phyloP scores from a whole-genome alignment of 2,888 invertebrate genomes.

The Selenia dentaria region DNA sequence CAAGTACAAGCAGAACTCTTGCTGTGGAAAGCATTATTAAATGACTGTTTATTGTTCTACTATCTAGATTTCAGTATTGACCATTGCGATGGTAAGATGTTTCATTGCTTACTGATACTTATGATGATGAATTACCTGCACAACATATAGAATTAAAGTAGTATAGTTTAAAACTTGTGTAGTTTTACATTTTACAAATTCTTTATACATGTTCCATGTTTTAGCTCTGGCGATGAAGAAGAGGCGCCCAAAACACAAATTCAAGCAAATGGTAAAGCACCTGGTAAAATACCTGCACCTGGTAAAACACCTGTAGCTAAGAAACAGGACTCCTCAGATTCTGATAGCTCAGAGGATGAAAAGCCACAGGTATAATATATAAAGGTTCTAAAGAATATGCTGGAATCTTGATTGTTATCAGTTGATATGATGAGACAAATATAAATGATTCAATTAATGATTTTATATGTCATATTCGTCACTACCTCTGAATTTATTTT shows the following conservation, averaged over 20 bases:
- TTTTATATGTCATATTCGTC: slow-evolving; percentile 52
- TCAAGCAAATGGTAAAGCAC: slow-evolving; percentile 60
- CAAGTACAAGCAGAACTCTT: too few species aligned
- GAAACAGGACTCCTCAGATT: slow-evolving; percentile 66
- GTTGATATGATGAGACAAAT: slow-evolving; percentile 56
- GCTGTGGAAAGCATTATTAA: too few species aligned
- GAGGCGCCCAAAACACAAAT: slow-evolving; percentile 50
- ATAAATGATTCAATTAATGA: slow-evolving; percentile 43
- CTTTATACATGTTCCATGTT: not conserved
- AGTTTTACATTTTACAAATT: not conserved
- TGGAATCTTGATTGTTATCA: not conserved
- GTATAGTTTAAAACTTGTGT: too few species aligned
- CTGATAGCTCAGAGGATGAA: slow-evolving; percentile 71
- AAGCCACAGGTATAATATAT: slow-evolving; percentile 50
- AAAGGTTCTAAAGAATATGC: not conserved
- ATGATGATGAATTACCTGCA: too few species aligned
- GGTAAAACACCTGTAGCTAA: slow-evolving; percentile 57
- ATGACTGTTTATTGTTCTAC: too few species aligned
- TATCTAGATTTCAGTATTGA: too few species aligned
- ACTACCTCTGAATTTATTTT: slow-evolving; percentile 63
- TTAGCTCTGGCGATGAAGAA: slow-evolving; percentile 53
- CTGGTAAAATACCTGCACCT: slow-evolving; percentile 53
- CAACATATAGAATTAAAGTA: too few species aligned
- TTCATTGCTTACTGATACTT: too few species aligned
- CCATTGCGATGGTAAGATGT: too few species aligned